These are phyloP conservation scores for Porites cylindrica DNA, from an alignment of 92 coral and sea anemone genomes.

Conservation along the genomic window DNA sequence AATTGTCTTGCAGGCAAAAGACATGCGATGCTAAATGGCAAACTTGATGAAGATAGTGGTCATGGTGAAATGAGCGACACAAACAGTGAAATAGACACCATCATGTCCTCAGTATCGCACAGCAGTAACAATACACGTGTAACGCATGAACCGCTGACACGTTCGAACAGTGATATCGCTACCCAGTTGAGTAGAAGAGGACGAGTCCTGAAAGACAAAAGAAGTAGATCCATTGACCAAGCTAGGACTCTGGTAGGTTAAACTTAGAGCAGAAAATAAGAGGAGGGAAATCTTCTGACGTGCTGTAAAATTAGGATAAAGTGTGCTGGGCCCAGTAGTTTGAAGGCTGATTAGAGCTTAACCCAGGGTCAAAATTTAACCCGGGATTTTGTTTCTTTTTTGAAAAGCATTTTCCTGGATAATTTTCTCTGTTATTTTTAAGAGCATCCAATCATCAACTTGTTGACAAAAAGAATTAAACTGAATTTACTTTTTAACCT, in stretches of 20 bases:
- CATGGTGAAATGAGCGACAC: slow-evolving; percentile 77
- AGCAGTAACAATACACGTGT: slow-evolving; percentile 34
- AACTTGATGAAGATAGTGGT: slow-evolving; percentile 91
- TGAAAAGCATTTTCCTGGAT: too few relatives aligned
- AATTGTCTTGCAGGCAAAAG: slow-evolving; percentile 54
- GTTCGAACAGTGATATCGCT: slow-evolving; percentile 87
- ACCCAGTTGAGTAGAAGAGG: slow-evolving; percentile 37
- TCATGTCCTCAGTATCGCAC: slow-evolving; percentile 75
- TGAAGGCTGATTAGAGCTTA: too few relatives aligned
- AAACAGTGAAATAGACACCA: slow-evolving; percentile 91
- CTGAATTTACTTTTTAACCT: too few relatives aligned
- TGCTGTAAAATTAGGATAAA: too few relatives aligned
- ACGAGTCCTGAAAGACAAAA: slow-evolving; percentile 25
- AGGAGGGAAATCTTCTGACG: too few relatives aligned
- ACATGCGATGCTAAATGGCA: slow-evolving; percentile 68
- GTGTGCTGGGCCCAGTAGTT: too few relatives aligned
- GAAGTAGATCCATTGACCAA: slow-evolving; percentile 49
- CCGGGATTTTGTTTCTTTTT: too few relatives aligned
- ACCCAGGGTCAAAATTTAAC: too few relatives aligned
- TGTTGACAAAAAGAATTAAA: too few relatives aligned
- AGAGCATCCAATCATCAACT: too few relatives aligned
- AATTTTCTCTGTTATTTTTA: too few relatives aligned
- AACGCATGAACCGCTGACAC: slow-evolving; percentile 49
- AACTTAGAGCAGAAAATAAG: not conserved
- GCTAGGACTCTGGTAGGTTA: slow-evolving; percentile 36